These are phyloP conservation scores for Holocentrus rufus DNA, from an alignment of 2,797 vertebrate genomes.

Conservation along the genomic window DNA sequence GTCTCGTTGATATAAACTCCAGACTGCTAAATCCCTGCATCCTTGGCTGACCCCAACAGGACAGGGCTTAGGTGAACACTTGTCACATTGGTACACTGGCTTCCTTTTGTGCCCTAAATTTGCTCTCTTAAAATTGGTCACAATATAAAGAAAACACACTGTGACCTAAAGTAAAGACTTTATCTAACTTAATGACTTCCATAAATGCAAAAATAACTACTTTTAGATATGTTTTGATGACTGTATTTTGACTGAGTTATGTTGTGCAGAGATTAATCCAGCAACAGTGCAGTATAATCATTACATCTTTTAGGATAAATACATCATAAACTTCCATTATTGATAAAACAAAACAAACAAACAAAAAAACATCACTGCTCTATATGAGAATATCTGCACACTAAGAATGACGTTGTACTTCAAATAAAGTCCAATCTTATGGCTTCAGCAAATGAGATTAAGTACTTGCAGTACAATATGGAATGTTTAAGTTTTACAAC, in stretches of 20 bases:
- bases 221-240: neutral
- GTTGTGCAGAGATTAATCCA: neutral
- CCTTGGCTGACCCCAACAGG: neutral
- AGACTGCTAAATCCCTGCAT: neutral
- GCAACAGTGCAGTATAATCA: too few relatives aligned
- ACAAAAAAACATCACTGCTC: neutral
- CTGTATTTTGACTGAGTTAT: neutral
- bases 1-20: conserved; percentile 2
- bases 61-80: neutral
- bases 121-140: too few relatives aligned
- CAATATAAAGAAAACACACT: neutral
- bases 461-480: conserved; percentile 44
- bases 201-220: neutral
- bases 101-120: neutral
- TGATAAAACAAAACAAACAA: too few relatives aligned
- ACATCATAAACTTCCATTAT: neutral
- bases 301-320: neutral
- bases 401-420: conserved; percentile 44
- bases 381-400: conserved; percentile 22
- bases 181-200: neutral
- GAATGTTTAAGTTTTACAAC: conserved; percentile 62
- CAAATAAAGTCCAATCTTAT: conserved; percentile 18
- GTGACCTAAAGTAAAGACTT: neutral
- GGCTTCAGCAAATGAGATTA: conserved; percentile 65
- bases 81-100: neutral